Evolutionary conservation across 2,888 invertebrate species (phyloP).

Genomic region (Tenthredo mesomela): DNA sequence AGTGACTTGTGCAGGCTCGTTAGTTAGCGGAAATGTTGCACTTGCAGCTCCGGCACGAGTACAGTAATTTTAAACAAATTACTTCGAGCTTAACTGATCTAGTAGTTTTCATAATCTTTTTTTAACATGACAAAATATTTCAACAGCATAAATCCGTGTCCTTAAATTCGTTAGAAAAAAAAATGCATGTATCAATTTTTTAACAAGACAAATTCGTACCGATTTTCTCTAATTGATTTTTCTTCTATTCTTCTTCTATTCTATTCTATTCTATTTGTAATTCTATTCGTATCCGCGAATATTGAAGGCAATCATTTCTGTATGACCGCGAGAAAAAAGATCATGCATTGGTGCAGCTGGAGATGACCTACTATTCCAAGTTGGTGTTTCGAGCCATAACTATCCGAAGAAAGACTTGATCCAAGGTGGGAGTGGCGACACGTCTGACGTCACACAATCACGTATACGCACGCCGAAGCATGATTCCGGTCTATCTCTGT

Average conservation of each 20-base stretch:
- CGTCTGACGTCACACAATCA: constrained; percentile 48
- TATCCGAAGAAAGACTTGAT: constrained; percentile 14
- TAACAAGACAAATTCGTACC: not conserved
- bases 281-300: not conserved
- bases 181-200: not conserved
- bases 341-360: not conserved
- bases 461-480: constrained; percentile 69
- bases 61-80: constrained; percentile 30
- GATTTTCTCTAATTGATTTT: not conserved
- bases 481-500: constrained; percentile 66
- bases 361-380: constrained; percentile 8
- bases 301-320: not conserved
- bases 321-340: not conserved
- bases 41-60: constrained; percentile 17
- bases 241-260: not conserved
- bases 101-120: constrained; percentile 12
- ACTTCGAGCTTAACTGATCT: constrained; percentile 31
- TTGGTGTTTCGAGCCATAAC: not conserved
- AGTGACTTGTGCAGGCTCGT: constrained; percentile 44
- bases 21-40: constrained; percentile 45
- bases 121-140: not conserved
- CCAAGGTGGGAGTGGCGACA: constrained; percentile 51
- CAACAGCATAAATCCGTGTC: not conserved
- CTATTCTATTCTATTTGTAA: not conserved
- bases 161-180: not conserved